Base-by-base conservation (phyloP, 2,113 vertebrate species). In the Chaetodon auriga region DNA sequence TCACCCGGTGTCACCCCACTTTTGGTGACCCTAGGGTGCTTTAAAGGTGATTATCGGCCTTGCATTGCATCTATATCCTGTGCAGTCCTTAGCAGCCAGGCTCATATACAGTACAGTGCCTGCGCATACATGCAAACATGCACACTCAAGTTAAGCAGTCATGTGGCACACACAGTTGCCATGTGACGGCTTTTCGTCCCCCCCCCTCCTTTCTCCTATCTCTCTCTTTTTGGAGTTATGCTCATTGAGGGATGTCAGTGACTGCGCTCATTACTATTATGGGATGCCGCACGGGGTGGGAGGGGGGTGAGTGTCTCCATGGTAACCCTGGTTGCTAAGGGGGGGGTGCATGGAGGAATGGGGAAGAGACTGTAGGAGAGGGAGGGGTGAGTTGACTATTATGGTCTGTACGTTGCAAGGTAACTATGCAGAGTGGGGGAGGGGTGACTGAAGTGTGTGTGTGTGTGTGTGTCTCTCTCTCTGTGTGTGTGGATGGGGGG, bases 321-420 rank as follows among this genome's bases (percentile, higher is more conserved):
- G 89, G 94, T 64, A 92, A 96, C 94, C 84, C 0, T n/a, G 81
- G 95, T 95, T 95, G 93, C 93, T 93, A 95, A 89, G 95, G 78
- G 87, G 83, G 73, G 87, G 48, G 80, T 90, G 91, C 91, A 93
- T 84, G 90, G 89, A 93, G 95, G 94, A 95, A 95, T 95, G 93
- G 94, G 94, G 95, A 92, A 92, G 93, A 94, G 91, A 90, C 87
- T 85, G 89, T 81, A 84, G 81, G 60, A 71, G 90, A 78, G 88
- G 83, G 90, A 86, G 74, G 92, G 89, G 94, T 82, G 92, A 86
- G 93, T 89, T 91, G 93, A 95, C 81, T 96, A 96, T 96, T 96
- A 95, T 96, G 95, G 95, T 95, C 95, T 96, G 95, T 94, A 94
- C 93, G 94, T 95, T 95, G 95, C 95, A 95, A 95, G 95, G 95